Base-by-base conservation (phyloP, 2,888 invertebrate species). In the Caenorhabditis angaria region DNA sequence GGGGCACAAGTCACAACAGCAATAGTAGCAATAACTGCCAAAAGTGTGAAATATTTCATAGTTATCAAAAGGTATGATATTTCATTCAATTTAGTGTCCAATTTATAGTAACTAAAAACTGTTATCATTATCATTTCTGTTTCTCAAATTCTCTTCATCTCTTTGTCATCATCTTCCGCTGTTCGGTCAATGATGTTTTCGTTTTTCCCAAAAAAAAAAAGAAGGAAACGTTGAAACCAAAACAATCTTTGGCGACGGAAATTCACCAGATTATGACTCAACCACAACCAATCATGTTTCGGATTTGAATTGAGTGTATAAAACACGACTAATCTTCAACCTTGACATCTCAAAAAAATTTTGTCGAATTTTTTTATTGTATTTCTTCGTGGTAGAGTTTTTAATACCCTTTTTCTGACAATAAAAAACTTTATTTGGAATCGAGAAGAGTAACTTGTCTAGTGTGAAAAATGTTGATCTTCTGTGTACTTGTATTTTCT, bases 381-480 rank as follows among this genome's bases (percentile, higher is more conserved):
- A 41, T 41, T 41, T 41, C 41, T 41, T 41, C 18, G 41, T 41
- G 41, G 41, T 41, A n/a, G n/a, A n/a, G n/a, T 41, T 41, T 41
- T 41, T 41, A 41, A 41, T 41, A 18, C 41, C 41, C 18, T 14
- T 41, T 14, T 41, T n/a, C n/a, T 41, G 41, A 10, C 41, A 41
- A 41, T 41, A 41, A 41, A 41, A 41, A 41, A 41, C 41, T 41
- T 12, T 41, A 18, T 41, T 14, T 12, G 18, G 41, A 12, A 12
- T 32, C 6, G 32, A 32, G 18, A 10, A 41, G 18, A 41, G 10
- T 41, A 6, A 41, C 18, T 10, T 14, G 10, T 41, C 3, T 41
- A n/a, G n/a, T n/a, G n/a, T n/a, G n/a, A 41, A 41, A 41, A 6
- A 41, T 41, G 41, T 2, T 41, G 41, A 41, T 41, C 41, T 41